Evolutionary conservation across 2,888 invertebrate genomes (phyloP).

Genomic region (Dione juno): DNA sequence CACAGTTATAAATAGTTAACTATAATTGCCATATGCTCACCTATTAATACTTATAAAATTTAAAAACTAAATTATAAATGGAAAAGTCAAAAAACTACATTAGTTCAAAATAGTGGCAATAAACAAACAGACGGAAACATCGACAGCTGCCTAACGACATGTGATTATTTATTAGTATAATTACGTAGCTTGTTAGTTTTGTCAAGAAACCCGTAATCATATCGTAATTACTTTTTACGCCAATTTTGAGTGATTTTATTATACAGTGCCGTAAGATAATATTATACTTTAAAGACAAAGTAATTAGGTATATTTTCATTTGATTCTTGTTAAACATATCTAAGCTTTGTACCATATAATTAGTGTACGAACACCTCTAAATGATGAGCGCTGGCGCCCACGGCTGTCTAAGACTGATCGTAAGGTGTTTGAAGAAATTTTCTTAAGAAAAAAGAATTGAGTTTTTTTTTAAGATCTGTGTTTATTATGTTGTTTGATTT

Average conservation of each 20-base stretch:
- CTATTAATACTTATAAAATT: conserved; percentile 21
- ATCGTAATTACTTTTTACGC: conserved; percentile 82
- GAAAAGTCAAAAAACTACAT: conserved; percentile 31
- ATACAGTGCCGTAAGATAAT: conserved; percentile 45
- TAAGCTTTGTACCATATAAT: conserved; percentile 75
- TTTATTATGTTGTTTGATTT: background rate
- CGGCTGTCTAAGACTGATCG: conserved; percentile 51
- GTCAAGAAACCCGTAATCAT: conserved; percentile 78
- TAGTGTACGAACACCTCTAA: conserved; percentile 78
- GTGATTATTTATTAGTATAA: conserved; percentile 79
- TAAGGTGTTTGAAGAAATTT: conserved; percentile 32
- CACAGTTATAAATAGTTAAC: conserved; percentile 9
- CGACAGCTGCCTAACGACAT: conserved; percentile 76
- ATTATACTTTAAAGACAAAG: conserved; percentile 48
- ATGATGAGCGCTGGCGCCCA: conserved; percentile 76
- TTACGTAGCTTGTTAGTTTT: conserved; percentile 79
- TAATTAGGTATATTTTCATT: conserved; percentile 50
- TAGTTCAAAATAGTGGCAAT: conserved; percentile 64
- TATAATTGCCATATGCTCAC: conserved; percentile 23
- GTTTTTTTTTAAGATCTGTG: background rate
- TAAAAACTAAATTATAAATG: conserved; percentile 27
- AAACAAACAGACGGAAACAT: conserved; percentile 69
- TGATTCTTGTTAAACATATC: conserved; percentile 62
- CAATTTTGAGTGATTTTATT: conserved; percentile 62
- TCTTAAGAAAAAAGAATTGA: conserved; percentile 20